Percentiles rank a stretch among this genome's conserved stretches.
Conservation (phyloP, 2,113 vertebrate genomes). For the Eudyptes chrysolophus region DNA sequence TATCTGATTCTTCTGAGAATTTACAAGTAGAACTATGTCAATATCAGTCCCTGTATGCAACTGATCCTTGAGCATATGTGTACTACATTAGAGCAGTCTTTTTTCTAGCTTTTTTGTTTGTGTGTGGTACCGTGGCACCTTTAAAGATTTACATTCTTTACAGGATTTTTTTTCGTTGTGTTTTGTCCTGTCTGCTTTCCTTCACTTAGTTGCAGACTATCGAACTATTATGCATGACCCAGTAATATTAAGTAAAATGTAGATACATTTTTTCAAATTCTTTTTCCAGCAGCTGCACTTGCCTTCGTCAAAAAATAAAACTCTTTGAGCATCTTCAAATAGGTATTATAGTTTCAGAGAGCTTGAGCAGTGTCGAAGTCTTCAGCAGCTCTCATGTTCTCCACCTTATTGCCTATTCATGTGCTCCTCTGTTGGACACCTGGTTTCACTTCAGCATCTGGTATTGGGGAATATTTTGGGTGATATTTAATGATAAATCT, state of each 20-base stretch:
- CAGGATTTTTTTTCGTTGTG: not conserved
- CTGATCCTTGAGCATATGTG: not conserved
- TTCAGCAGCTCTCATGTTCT: not conserved
- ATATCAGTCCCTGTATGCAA: not conserved
- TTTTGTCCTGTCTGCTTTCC: not conserved
- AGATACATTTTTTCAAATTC: not conserved
- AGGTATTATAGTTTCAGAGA: not conserved
- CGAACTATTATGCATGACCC: not conserved
- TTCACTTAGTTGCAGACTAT: not conserved
- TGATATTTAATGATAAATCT: not conserved
- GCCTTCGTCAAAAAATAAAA: not conserved
- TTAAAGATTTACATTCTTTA: not conserved
- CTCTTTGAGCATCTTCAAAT: not conserved
- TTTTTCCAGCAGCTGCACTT: not conserved
- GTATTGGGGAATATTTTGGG: not conserved
- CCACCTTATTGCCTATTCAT: not conserved
- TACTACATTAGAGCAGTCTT: not conserved
- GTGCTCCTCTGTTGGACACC: not conserved
- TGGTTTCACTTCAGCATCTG: not conserved
- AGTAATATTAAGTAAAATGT: not conserved
- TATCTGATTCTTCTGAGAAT: not conserved
- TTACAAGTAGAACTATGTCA: not conserved
- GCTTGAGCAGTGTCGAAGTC: not conserved
- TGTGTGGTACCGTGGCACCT: fast-evolving
- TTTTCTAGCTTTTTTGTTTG: not conserved